These are phyloP conservation scores for Nilaparvata lugens DNA, from an alignment of 1,140 invertebrate genomes.

Conservation along the genomic window DNA sequence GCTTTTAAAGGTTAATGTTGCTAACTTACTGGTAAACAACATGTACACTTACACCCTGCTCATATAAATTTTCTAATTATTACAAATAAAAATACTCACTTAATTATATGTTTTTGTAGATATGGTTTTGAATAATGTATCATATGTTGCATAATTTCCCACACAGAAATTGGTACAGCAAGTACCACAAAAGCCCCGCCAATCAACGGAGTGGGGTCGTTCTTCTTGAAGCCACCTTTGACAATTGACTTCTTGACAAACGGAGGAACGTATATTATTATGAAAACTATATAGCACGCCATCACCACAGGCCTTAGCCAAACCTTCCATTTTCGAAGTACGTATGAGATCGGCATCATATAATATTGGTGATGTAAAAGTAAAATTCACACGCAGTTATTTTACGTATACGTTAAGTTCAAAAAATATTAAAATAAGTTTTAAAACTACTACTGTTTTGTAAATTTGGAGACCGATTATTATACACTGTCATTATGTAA, in stretches of 20 bases:
- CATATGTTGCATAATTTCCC: slow-evolving; percentile 90
- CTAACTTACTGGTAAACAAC: no score
- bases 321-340: slow-evolving; percentile 58
- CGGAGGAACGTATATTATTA: slow-evolving; percentile 31
- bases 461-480: no score
- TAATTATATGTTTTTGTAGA: slow-evolving; percentile 89
- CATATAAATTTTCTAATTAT: no score
- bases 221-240: slow-evolving; percentile 58
- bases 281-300: slow-evolving; percentile 64
- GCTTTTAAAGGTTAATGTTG: not conserved
- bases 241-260: slow-evolving; percentile 28
- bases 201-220: slow-evolving; percentile 51
- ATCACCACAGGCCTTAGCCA: slow-evolving; percentile 83
- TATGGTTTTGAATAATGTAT: slow-evolving; percentile 88
- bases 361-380: no score
- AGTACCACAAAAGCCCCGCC: slow-evolving; percentile 85
- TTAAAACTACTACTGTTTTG: no score
- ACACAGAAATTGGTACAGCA: slow-evolving; percentile 84
- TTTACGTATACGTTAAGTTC: no score
- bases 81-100: slow-evolving; percentile 42
- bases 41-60: no score
- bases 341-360: not conserved
- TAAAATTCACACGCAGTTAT: no score
- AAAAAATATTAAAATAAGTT: no score
- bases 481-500: no score